Evolutionary conservation across 2,113 vertebrate species (phyloP), one percentile per base, ranked within the genome.

Genomic region (Thermophis baileyi): DNA sequence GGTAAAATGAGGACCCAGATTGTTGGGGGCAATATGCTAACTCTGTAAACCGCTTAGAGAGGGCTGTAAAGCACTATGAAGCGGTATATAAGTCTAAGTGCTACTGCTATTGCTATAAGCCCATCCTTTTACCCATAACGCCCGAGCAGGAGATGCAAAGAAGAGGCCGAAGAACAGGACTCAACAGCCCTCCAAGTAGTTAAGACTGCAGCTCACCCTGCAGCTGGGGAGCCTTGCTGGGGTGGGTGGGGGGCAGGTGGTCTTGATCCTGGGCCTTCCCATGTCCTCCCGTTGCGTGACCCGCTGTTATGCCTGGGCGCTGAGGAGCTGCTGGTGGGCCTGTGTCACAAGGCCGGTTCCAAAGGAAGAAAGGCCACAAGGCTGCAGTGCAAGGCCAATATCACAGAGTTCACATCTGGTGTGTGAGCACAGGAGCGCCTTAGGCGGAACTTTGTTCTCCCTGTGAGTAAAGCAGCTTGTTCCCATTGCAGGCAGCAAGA

Each of bases 341-440:
- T 16, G n/a, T n/a, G 12, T 2, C n/a, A 40, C 69, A 35, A 69
- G 30, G 63, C 63, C 5, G 63, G 63, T 35, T 49, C 44, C 4
- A 24, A 46, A 47, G 44, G 11, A 4, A 40, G 81, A 1, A 1
- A 47, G 44, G 16, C 6, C 40, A 24, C 22, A 40, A 6, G 46
- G 49, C 74, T 35, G 30, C n/a, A 14, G 81, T 24, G 20, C 18
- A 1, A 4, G 3, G 44, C 60, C 3, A 4, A 5, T 2, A 47
- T 1, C 0, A 0, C n/a, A 3, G 9, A 0, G 3, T 40, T 87
- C 5, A 2, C 4, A 0, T 1, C 0, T 0, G 1, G 35, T 10
- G 44, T 0, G 5, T 40, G 87, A 92, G 57, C 11, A 4, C 1
- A 0, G 91, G 16, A 7, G 57, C 16, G n/a, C 7, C 51, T 4